Evolutionary conservation across 1,140 invertebrate genomes (phyloP).

Genomic region (Cepaea nemoralis): DNA sequence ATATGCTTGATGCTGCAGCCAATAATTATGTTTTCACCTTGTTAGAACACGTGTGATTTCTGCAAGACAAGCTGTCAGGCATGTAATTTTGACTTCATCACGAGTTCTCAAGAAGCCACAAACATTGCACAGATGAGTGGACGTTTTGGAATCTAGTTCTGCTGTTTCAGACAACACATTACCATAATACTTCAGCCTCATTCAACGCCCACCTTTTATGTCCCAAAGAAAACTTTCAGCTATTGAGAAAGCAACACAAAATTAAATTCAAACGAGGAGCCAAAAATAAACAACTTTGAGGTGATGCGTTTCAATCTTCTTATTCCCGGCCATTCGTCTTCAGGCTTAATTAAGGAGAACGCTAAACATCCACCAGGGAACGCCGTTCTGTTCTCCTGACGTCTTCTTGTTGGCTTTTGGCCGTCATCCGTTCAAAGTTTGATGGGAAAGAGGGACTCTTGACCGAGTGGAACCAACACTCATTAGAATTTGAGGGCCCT

Average conservation of each 20-base stretch:
- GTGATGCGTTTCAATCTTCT: slow-evolving; percentile 21
- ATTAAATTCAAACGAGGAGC: slow-evolving; percentile 23
- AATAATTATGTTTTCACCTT: too few species aligned
- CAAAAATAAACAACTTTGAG: slow-evolving; percentile 11
- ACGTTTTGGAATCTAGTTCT: background rate
- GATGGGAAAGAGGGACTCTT: slow-evolving; percentile 27
- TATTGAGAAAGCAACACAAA: slow-evolving; percentile 23
- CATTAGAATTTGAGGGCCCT: background rate
- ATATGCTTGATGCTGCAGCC: too few species aligned
- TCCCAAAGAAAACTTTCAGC: background rate
- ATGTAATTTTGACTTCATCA: background rate
- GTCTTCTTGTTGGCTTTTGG: slow-evolving; percentile 30
- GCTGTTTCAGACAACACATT: slow-evolving; percentile 5
- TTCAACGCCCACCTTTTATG: background rate
- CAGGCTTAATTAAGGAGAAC: slow-evolving; percentile 18
- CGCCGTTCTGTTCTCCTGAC: slow-evolving; percentile 6
- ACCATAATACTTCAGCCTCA: background rate
- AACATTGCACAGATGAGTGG: background rate
- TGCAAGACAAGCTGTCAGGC: background rate
- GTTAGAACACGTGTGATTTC: too few species aligned
- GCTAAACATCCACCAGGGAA: slow-evolving; percentile 4
- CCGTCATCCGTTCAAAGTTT: slow-evolving; percentile 19
- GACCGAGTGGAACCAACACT: slow-evolving; percentile 34
- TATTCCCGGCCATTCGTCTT: background rate
- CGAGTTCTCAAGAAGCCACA: background rate